Base-by-base conservation (phyloP, 2,113 vertebrate species). In the Colossoma macropomum region DNA sequence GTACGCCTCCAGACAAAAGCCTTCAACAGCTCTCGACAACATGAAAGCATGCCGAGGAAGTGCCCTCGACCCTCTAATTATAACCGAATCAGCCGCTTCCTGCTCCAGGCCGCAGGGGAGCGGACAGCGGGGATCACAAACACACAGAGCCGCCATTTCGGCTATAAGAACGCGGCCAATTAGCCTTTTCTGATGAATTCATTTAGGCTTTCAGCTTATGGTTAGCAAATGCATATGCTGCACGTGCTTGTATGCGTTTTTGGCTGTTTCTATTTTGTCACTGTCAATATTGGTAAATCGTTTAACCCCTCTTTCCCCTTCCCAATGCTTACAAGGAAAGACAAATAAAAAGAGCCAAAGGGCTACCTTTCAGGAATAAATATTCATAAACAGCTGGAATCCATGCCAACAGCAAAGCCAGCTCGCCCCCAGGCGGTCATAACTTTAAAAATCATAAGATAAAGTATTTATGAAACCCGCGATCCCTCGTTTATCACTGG, bases 101-200 rank as follows among this genome's bases (percentile, higher is more conserved):
- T 54, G 71, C 13, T 34, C 75, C 75, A 70, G 41, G 69, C 32
- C 56, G 48, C 59, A 78, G 60, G 25, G 41, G 32, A 52, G 76
- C 62, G n/a, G 77, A 82, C 34, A 28, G 50, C 50, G 19, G 56
- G 68, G 74, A 76, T 71, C 73, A 80, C 72, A 86, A 85, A 86
- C 84, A 85, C 79, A 74, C 82, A 86, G 80, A 85, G 81, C 77
- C 74, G 63, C 77, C 59, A 78, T 81, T 84, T 81, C 80, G 84
- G 87, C 60, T 81, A 80, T 78, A 86, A 82, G 77, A 79, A 59
- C 19, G 86, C 75, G 76, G 83, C 75, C 81, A 88, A 84, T 86
- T 86, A 86, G 84, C 77, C 85, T 62, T 69, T 28, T 34, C 77
- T n/a, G 30, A 79, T 27, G 85, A 70, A 76, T 84, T 73, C 63